Evolutionary conservation across 2,113 vertebrate species (phyloP), one percentile per base, ranked within the genome.

Genomic region (Nycticebus coucang): DNA sequence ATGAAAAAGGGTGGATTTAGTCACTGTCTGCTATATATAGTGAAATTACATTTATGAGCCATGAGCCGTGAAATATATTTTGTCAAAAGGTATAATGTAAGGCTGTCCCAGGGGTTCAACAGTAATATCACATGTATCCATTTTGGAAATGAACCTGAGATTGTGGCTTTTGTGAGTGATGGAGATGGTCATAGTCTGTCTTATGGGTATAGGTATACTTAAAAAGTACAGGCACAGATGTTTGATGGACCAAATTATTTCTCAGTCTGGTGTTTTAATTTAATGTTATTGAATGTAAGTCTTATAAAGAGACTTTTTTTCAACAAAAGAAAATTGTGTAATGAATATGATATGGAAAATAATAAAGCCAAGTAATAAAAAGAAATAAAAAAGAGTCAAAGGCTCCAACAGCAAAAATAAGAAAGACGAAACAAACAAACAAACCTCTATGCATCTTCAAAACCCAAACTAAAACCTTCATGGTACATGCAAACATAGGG

Each of bases 41-140:
- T 97, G 95, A 97, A 98, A 97, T 94, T 95, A 93, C 45, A 0
- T 96, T 97, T 95, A 97, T 97, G 96, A 97, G 96, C 97, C 95
- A 98, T 96, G 96, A 97, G 87, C 95, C 71, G 94, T 45, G 89
- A 97, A 97, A 97, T 93, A 88, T 94, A 96, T 95, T 97, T 97
- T 98, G 95, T 98, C 89, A 95, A 95, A 96, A 97, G 84, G 17
- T 93, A 71, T 30, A 96, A 97, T 68, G 82, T 53, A 89, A 87
- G 86, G 30, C 75, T 68, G 89, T 80, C 88, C 71, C 55, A 55
- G 84, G 88, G 86, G 45, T 92, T 95, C 74, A 82, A 64, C 45
- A 66, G n/a, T 69, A 33, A 17, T 80, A 86, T 30, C 78, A 21
- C 82, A 24, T 83, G 22, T 22, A 74, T 75, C 30, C 22, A 57